Percentiles rank a stretch among this genome's conserved stretches.
Evolutionary conservation across 2,113 vertebrate species (phyloP).

Genomic region (Brachypodius melanocephalos): DNA sequence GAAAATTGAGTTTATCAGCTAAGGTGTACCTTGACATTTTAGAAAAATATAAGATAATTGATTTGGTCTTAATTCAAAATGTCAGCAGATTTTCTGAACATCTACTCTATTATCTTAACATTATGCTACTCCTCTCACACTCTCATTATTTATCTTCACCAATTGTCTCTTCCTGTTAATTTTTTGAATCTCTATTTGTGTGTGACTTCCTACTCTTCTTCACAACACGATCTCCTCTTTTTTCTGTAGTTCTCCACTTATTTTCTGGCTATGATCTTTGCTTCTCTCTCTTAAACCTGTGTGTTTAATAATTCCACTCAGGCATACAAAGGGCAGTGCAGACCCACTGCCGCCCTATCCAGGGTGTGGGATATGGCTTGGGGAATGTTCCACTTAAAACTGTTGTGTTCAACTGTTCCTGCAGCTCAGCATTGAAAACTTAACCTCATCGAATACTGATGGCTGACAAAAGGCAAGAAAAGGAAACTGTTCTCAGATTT

Average conservation of each 20-base stretch:
- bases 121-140: neutral
- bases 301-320: neutral
- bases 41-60: neutral
- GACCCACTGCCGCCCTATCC: accelerated
- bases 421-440: neutral
- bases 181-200: neutral
- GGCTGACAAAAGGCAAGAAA: neutral
- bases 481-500: neutral
- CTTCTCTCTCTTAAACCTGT: neutral
- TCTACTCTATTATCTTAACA: neutral
- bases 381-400: neutral
- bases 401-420: neutral
- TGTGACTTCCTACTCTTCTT: neutral
- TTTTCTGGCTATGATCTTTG: neutral
- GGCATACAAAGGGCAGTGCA: neutral
- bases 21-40: neutral
- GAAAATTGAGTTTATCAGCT: neutral
- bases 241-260: neutral
- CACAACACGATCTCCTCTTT: accelerated
- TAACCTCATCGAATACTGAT: neutral
- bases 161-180: neutral
- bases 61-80: constrained; percentile 23
- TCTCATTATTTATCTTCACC: neutral
- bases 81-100: neutral
- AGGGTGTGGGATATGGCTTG: accelerated